Conservation (phyloP, 2,888 invertebrate species). For the Ichneumoninae sp. region DNA sequence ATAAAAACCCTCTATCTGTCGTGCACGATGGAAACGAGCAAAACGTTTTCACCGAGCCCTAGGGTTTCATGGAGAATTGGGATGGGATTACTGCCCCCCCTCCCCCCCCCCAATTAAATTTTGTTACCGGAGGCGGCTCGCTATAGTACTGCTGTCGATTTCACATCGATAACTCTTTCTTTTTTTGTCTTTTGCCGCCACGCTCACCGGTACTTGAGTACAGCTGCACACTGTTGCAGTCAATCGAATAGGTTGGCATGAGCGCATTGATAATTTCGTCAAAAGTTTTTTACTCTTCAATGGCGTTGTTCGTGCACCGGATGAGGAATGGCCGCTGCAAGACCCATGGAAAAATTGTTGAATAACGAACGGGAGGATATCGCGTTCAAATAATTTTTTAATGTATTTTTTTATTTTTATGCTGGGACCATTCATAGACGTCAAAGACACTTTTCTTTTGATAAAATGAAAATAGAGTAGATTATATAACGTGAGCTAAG, state of each 20-base stretch:
- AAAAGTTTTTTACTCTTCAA: neutral
- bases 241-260: neutral
- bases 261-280: slow-evolving; percentile 20
- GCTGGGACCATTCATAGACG: neutral
- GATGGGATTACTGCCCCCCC: slow-evolving; percentile 75
- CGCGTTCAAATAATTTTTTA: neutral
- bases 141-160: slow-evolving; percentile 63
- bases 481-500: slow-evolving; percentile 3
- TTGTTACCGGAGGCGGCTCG: slow-evolving; percentile 67
- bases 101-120: slow-evolving; percentile 75
- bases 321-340: neutral
- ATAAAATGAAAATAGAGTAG: neutral
- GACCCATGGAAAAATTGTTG: neutral
- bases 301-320: neutral
- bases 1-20: slow-evolving; percentile 51
- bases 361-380: neutral
- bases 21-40: slow-evolving; percentile 51
- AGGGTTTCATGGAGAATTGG: slow-evolving; percentile 71
- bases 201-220: slow-evolving; percentile 14
- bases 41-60: slow-evolving; percentile 52
- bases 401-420: neutral
- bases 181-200: slow-evolving; percentile 33
- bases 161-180: slow-evolving; percentile 60
- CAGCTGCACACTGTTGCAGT: slow-evolving; percentile 7
- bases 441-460: neutral